A percentile compares a stretch with the other conserved stretches of the same genome.
phyloP scores from a whole-genome alignment of 2,113 vertebrate genomes.

The Verasper variegatus region DNA sequence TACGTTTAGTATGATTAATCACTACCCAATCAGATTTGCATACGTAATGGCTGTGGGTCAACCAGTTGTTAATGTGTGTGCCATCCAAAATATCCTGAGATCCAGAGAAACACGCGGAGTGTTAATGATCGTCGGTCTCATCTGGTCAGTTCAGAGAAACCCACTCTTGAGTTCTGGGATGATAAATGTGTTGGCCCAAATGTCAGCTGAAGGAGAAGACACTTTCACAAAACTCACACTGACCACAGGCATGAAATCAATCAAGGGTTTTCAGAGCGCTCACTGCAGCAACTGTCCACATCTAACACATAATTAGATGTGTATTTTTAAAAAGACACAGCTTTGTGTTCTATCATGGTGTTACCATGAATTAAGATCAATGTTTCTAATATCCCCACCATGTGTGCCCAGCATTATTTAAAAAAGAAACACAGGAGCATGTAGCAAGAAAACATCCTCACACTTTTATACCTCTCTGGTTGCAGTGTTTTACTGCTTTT shows the following conservation, averaged over 20 bases:
- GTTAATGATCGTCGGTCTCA: slow-evolving; percentile 31
- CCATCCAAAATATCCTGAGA: slow-evolving; percentile 23
- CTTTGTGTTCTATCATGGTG: background rate
- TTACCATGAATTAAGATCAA: background rate
- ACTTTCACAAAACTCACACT: slow-evolving; percentile 21
- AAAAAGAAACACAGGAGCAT: background rate
- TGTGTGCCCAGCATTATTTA: background rate
- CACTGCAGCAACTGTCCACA: background rate
- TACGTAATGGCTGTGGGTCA: slow-evolving; percentile 52
- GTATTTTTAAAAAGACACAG: background rate
- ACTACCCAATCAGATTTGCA: slow-evolving; percentile 55
- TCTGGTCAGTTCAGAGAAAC: slow-evolving; percentile 1
- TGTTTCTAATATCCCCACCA: background rate
- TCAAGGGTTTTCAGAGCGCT: background rate
- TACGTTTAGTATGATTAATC: slow-evolving; percentile 65
- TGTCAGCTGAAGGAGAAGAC: slow-evolving; percentile 25
- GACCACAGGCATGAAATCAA: slow-evolving; percentile 35
- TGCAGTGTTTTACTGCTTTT: background rate
- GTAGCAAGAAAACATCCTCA: no score
- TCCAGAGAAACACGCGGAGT: slow-evolving; percentile 17
- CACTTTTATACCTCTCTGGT: no score
- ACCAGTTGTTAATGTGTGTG: slow-evolving; percentile 2
- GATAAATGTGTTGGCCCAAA: slow-evolving; percentile 43
- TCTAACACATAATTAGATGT: slow-evolving; percentile 8
- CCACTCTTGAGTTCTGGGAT: background rate